Evolutionary conservation across 2,113 vertebrate species (phyloP), one percentile per base, ranked within the genome.

Genomic region (Naja naja): DNA sequence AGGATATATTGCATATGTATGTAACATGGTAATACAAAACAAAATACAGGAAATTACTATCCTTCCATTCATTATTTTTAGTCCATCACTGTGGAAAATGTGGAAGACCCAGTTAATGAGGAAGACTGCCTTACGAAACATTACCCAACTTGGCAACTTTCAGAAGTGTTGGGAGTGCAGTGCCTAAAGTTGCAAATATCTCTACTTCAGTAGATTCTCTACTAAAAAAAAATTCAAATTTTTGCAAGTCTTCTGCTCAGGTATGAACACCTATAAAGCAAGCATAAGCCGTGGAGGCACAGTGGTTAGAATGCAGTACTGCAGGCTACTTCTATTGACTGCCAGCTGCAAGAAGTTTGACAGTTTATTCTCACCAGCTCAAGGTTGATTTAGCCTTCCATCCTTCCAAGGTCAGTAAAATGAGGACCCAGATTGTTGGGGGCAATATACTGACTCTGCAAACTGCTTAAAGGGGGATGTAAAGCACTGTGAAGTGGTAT

Each of bases 281-380:
- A 69, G 4, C 30, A 69, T n/a, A 14, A n/a, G 8, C 23, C 8
- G 0, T 27, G 23, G 23, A 27, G 23, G 56, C 0, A 0, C 58
- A 60, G 8, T 27, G 58, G 25, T 60, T 60, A 60, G 58, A 25
- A 25, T 60, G 8, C 58, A 60, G 25, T 27, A 60, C 7, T 27
- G 7, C 8, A 58, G 56, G 22, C 12, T 53, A 53, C 14, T 53
- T 14, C 53, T 53, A 14, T 16, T 53, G 53, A 53, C 53, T 53
- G 53, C 53, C 9, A 3, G 53, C 11, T 53, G 53, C 53, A 3
- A 16, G 53, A 53, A 14, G 14, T 55, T 55, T 55, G 54, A 5
- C 4, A 55, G 54, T 55, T 55, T 20, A 20, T 4, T 55, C 54
- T 55, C 49, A 52, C 9, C 49, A 4, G 4, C 54, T 55, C 54